A percentile compares a stretch with the other conserved stretches of the same genome.
phyloP scores from a whole-genome alignment of 2,797 vertebrate genomes.

The Balearica regulorum region DNA sequence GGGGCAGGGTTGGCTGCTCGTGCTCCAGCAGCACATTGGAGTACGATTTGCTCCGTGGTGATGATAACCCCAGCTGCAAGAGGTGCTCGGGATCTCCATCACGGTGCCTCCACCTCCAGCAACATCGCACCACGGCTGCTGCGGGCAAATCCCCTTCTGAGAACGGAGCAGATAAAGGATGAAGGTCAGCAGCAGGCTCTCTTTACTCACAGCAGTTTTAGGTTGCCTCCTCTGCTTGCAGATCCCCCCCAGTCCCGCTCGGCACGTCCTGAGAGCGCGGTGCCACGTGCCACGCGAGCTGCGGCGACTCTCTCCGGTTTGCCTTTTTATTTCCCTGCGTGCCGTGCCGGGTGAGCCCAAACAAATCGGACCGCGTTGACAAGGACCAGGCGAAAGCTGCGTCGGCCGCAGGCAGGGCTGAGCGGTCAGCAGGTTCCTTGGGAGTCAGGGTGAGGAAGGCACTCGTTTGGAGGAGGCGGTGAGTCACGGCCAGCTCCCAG shows the following conservation, averaged over 20 bases:
- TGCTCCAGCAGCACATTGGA: not conserved
- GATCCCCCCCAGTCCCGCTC: not conserved
- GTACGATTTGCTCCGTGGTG: fast-evolving
- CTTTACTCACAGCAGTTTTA: not conserved
- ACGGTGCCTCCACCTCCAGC: not conserved
- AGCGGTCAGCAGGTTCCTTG: not conserved
- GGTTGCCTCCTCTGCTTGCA: not conserved
- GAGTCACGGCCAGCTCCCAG: not conserved
- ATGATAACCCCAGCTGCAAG: not conserved
- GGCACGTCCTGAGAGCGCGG: fast-evolving
- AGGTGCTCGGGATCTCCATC: not conserved
- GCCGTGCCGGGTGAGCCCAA: not conserved
- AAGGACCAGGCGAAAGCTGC: not conserved
- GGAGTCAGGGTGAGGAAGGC: not conserved
- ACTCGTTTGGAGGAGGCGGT: not conserved
- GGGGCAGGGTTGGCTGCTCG: not conserved
- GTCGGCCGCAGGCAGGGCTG: not conserved
- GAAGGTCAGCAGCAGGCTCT: not conserved
- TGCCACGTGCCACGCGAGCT: not conserved
- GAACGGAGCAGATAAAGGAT: not conserved
- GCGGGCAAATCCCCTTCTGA: not conserved
- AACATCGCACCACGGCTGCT: not conserved
- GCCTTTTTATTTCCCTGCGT: not conserved
- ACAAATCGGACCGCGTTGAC: not conserved
- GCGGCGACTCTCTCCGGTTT: not conserved